Conservation (phyloP, 2,113 vertebrate genomes). For the Pionites leucogaster region DNA sequence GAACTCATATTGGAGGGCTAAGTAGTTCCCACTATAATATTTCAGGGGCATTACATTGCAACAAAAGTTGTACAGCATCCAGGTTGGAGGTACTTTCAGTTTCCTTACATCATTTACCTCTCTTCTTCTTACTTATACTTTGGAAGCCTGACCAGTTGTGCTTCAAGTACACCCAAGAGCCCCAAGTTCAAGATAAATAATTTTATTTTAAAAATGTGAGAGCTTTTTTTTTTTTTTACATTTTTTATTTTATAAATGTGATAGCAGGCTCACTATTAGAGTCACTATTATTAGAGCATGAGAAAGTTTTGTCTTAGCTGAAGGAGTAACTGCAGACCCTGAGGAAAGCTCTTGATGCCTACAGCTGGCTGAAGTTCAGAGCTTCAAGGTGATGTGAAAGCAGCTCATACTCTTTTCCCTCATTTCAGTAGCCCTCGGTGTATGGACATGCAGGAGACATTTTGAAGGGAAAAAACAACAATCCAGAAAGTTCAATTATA, state of each 20-base stretch:
- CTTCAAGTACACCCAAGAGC: background rate
- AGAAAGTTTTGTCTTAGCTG: background rate
- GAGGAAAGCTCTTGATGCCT: background rate
- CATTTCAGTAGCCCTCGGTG: background rate
- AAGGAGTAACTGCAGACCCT: background rate
- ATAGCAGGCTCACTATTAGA: background rate
- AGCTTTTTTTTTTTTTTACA: too few species aligned
- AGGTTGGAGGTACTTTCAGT: background rate
- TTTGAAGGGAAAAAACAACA: background rate
- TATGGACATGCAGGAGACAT: background rate
- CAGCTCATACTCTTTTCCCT: background rate
- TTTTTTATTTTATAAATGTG: background rate
- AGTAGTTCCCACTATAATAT: background rate
- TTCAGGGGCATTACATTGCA: background rate
- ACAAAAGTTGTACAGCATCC: background rate
- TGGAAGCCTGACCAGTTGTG: background rate
- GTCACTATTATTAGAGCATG: background rate
- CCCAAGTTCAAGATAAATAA: background rate
- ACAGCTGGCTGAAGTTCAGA: background rate
- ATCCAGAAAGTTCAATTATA: background rate
- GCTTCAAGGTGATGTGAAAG: background rate
- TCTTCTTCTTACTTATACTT: background rate
- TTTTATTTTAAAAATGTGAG: too few species aligned
- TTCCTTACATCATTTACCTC: background rate
- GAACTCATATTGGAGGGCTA: background rate